Percentiles rank a stretch among this genome's conserved stretches.
These are phyloP conservation scores for Mareca penelope DNA, from an alignment of 2,797 vertebrate species.

Conservation along the genomic window DNA sequence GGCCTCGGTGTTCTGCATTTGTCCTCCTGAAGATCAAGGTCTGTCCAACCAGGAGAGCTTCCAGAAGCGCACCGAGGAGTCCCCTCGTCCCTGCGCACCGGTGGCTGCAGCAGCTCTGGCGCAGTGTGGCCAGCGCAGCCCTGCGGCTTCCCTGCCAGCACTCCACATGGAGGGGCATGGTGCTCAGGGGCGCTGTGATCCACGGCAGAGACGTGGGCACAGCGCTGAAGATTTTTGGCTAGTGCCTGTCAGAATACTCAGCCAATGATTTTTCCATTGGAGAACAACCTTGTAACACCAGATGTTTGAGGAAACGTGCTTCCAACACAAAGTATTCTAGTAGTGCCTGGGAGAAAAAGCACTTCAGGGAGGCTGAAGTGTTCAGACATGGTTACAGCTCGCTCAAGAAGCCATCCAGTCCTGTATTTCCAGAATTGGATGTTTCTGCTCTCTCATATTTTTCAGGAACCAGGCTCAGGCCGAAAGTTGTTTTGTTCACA, in stretches of 20 bases:
- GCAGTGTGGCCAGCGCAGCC: too few relatives aligned
- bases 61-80: neutral
- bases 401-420: neutral
- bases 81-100: too few relatives aligned
- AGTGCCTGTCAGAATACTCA: neutral
- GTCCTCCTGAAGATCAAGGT: neutral
- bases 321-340: neutral
- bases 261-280: neutral
- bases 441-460: neutral
- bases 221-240: rapidly evolving
- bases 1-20: neutral
- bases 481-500: neutral
- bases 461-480: neutral
- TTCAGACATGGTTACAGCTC: neutral
- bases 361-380: neutral
- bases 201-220: rapidly evolving
- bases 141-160: too few relatives aligned
- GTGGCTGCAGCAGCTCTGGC: too few relatives aligned
- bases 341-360: neutral
- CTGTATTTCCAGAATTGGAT: neutral
- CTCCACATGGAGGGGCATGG: too few relatives aligned
- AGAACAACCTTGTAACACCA: neutral
- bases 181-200: too few relatives aligned
- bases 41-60: neutral
- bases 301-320: neutral